Percentiles rank a stretch among this genome's conserved stretches.
phyloP scores from a whole-genome alignment of 2,797 vertebrate species.

The Pteronotus mesoamericanus region DNA sequence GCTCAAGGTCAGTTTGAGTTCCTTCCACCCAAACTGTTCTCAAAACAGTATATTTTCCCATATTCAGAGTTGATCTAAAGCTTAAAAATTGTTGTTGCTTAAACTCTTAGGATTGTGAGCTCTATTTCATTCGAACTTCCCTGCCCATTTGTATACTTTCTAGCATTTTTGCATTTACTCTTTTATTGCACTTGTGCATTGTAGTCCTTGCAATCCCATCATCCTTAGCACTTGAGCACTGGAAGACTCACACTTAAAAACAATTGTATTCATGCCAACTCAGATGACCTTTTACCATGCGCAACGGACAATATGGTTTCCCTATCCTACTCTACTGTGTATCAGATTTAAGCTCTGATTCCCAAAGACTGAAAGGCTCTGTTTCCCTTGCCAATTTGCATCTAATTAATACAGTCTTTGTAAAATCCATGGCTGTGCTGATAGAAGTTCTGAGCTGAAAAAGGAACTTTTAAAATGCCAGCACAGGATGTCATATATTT shows the following conservation, averaged over 20 bases:
- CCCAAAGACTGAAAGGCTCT: constrained; percentile 60
- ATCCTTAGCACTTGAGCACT: background rate
- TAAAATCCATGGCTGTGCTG: constrained; percentile 61
- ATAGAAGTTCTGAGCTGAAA: constrained; percentile 52
- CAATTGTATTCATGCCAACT: background rate
- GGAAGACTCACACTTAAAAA: background rate
- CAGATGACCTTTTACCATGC: constrained; percentile 44
- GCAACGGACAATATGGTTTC: background rate
- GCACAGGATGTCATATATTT: constrained; percentile 55
- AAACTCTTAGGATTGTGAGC: background rate
- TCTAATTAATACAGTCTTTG: constrained; percentile 68
- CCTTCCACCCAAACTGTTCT: background rate
- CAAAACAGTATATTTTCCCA: background rate
- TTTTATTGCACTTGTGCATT: background rate
- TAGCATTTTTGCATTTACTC: background rate
- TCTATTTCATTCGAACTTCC: background rate
- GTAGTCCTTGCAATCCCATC: background rate
- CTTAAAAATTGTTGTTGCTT: background rate
- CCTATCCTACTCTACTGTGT: background rate
- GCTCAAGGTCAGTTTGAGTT: background rate
- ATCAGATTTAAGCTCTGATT: constrained; percentile 36
- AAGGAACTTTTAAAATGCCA: constrained; percentile 66
- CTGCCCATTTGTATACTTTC: background rate
- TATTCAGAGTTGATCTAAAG: background rate
- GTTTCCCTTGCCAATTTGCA: constrained; percentile 71